Base-by-base conservation (phyloP, 2,113 vertebrate species). In the Scophthalmus maximus region DNA sequence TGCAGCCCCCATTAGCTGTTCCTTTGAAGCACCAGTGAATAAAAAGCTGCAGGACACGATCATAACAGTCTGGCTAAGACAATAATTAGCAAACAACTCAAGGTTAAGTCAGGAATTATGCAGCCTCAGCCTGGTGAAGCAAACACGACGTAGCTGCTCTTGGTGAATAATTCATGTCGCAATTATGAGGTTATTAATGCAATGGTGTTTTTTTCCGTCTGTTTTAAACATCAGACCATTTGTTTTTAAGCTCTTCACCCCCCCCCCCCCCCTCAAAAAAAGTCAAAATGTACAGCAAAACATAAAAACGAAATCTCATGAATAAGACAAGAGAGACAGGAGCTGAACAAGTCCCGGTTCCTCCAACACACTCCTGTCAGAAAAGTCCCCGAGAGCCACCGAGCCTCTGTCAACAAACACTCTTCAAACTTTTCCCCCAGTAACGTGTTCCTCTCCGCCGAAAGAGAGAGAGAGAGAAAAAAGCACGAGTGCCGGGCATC, bases 371-470 rank as follows among this genome's bases (percentile, higher is more conserved):
- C 29, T 38, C 17, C 27, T 36, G 14, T 73, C 40, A 74, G 7
- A 62, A 60, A 53, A 70, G 40, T 73, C 40, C 25, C 36, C 34
- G 30, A 78, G 63, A 72, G 53, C 40, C 8, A 2, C 63, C 1
- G 23, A 71, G 30, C 38, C 58, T 32, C 68, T 52, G 62, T 64
- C 74, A 79, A 71, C 67, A 78, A n/a, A 32, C 32, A 44, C 34
- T 68, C 82, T 60, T 61, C 61, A 77, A 73, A 84, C 67, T 67
- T 86, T 74, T 9, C 56, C 50, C n/a, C n/a, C n/a, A n/a, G 15
- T 18, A 65, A 74, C 32, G 8, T 63, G 51, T 89, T n/a, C 17
- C n/a, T 72, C 29, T 65, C 27, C 63, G 27, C 49, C 4, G 8
- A 44, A 27, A 59, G 27, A n/a, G n/a, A n/a, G n/a, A n/a, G n/a